Base-by-base conservation (phyloP, 35 echinoderm and acorn worm genomes). In the Strongylocentrotus purpuratus region DNA sequence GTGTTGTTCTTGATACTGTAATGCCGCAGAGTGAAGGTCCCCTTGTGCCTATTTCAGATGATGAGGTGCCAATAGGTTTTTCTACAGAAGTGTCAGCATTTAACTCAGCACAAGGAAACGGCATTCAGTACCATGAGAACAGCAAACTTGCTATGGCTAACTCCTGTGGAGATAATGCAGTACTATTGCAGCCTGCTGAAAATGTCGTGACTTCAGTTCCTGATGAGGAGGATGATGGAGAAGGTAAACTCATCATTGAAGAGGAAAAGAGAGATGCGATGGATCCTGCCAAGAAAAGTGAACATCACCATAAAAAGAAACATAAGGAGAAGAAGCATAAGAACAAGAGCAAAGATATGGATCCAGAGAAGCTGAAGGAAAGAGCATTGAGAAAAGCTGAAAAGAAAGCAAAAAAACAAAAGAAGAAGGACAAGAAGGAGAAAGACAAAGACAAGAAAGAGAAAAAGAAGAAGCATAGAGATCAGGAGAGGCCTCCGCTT, bases 241-340 rank as follows among this genome's bases (percentile, higher is more conserved):
- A 47, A 71, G 95, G 71, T 5, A 92, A 96, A 47, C 32, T 96
- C 28, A 45, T 92, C 32, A 94, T 96, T 87, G 86, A 94, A 46
- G 94, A 95, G 46, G 94, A 94, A 31, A 94, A 94, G 46, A 86
- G 91, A 87, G 89, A 95, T 41, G 45, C 9, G 31, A 86, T 47
- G 55, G 59, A 96, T 4, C 5, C 86, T 46, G 41, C 46, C 31
- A 94, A 96, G 92, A 87, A 96, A 41, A 65, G 52, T 41, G 86
- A 96, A 89, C 20, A 46, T 33, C 90, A 90, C 48, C 71, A 94
- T 32, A 96, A 97, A 71, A 87, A 96, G 31, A 94, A 93, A 71
- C 92, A 96, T n/a, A 97, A 97, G 65, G 95, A 97, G 85, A 98
- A 98, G 95, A 90, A 93, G 85, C 89, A 95, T 58, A 97, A 95